phyloP scores from a whole-genome alignment of 1,140 invertebrate genomes.

The Lordiphosa collinella region DNA sequence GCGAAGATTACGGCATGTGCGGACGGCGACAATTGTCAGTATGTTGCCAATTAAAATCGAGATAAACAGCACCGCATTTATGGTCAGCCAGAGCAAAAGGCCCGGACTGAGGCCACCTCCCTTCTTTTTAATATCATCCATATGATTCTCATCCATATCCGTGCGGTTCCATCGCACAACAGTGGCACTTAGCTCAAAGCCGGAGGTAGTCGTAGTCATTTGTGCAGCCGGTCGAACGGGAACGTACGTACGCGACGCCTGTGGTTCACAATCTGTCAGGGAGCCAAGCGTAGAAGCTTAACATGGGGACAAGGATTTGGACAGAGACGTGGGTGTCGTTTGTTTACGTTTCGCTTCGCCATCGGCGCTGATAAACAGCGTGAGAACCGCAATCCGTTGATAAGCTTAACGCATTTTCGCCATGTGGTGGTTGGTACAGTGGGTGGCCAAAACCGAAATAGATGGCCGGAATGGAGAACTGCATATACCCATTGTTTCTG shows the following conservation, averaged over 20 bases:
- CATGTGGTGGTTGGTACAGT: not conserved
- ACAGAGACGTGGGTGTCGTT: conserved; percentile 54
- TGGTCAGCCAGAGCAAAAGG: conserved; percentile 81
- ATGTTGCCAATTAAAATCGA: conserved; percentile 86
- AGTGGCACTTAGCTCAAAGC: too few relatives aligned
- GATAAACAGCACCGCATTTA: conserved; percentile 84
- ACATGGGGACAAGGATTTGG: conserved; percentile 52
- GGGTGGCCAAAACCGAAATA: too few relatives aligned
- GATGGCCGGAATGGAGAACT: too few relatives aligned
- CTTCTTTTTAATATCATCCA: not conserved
- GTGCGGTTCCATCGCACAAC: not conserved
- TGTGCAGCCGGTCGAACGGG: not conserved
- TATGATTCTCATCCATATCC: not conserved
- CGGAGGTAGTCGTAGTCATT: conserved; percentile 2
- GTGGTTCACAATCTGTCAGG: conserved; percentile 42
- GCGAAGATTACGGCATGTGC: conserved; percentile 83
- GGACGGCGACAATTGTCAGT: conserved; percentile 86
- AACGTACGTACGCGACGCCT: conserved; percentile 46
- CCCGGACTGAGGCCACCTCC: conserved; percentile 2
- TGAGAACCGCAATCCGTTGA: conserved; percentile 71
- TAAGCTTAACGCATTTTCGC: conserved; percentile 40
- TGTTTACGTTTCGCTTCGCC: conserved; percentile 66
- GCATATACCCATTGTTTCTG: too few relatives aligned
- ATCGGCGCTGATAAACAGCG: conserved; percentile 43
- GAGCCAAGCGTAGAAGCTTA: conserved; percentile 4